Percentiles rank a stretch among this genome's conserved stretches.
phyloP scores from a whole-genome alignment of 2,888 invertebrate genomes.

The Philaethria dido region DNA sequence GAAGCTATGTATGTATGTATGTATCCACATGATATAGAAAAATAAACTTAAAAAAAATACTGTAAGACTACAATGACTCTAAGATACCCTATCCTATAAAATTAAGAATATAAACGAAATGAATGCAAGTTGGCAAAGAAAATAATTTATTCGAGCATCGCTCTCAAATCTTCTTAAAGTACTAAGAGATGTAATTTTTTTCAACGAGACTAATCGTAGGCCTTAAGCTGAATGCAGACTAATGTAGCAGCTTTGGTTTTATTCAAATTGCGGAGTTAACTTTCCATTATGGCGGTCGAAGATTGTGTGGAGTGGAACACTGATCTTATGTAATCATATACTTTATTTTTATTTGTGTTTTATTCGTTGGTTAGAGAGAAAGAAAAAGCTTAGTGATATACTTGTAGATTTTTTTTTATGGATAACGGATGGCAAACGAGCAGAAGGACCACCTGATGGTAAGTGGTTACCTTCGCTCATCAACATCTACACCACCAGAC shows the following conservation, averaged over 20 bases:
- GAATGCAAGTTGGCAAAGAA: constrained; percentile 3
- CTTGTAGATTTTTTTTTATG: too few relatives aligned
- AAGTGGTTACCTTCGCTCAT: too few relatives aligned
- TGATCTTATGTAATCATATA: neutral
- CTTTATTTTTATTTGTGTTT: neutral
- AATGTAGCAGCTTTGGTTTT: constrained; percentile 35
- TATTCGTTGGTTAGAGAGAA: neutral
- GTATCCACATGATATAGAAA: too few relatives aligned
- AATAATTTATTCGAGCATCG: constrained; percentile 14
- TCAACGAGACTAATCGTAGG: constrained; percentile 53
- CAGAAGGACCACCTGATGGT: too few relatives aligned
- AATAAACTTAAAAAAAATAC: too few relatives aligned
- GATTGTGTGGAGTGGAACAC: constrained; percentile 19
- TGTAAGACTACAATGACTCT: too few relatives aligned
- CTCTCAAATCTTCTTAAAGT: constrained; percentile 59
- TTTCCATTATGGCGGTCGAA: constrained; percentile 27
- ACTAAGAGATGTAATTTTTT: constrained; percentile 50
- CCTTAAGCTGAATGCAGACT: constrained; percentile 45
- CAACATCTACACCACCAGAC: too few relatives aligned
- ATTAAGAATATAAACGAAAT: neutral
- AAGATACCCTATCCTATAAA: neutral
- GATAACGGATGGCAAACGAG: too few relatives aligned
- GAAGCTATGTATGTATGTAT: too few relatives aligned
- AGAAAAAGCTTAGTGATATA: too few relatives aligned
- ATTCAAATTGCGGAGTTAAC: constrained; percentile 34